These are phyloP conservation scores for Dicaeum eximium DNA, from an alignment of 2,113 vertebrate species.

Conservation along the genomic window DNA sequence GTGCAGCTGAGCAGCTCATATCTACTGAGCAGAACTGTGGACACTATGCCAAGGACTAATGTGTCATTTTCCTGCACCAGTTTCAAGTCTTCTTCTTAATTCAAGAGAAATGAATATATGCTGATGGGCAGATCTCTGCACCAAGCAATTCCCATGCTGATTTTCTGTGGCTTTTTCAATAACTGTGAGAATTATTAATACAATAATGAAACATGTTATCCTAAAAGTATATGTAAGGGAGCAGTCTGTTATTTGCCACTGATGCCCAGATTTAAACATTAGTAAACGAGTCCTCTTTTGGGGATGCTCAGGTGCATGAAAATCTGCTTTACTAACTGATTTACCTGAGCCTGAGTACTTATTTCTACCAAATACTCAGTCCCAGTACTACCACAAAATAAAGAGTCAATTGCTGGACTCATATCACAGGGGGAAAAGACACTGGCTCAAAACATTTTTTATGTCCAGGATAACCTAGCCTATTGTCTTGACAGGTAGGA, in stretches of 20 bases:
- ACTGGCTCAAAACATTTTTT: not conserved
- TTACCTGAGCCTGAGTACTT: not conserved
- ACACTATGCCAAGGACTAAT: not conserved
- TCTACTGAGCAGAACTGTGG: not conserved
- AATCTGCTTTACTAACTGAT: not conserved
- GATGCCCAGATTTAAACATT: not conserved
- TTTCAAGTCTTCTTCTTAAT: not conserved
- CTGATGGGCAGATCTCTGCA: not conserved
- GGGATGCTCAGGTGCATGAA: not conserved
- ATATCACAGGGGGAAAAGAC: not conserved
- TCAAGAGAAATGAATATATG: not conserved
- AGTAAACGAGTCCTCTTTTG: not conserved
- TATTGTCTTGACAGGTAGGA: not conserved
- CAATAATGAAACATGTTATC: not conserved
- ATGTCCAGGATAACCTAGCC: not conserved
- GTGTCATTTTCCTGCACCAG: not conserved
- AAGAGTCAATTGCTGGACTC: not conserved
- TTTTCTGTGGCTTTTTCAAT: not conserved
- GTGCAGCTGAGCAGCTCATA: not conserved
- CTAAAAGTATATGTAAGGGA: not conserved
- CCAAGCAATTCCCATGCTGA: not conserved
- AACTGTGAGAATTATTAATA: not conserved
- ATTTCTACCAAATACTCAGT: not conserved
- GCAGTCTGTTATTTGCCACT: not conserved
- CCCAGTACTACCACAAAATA: not conserved